Conservation (phyloP, 2,888 invertebrate species). For the Limulus polyphemus region DNA sequence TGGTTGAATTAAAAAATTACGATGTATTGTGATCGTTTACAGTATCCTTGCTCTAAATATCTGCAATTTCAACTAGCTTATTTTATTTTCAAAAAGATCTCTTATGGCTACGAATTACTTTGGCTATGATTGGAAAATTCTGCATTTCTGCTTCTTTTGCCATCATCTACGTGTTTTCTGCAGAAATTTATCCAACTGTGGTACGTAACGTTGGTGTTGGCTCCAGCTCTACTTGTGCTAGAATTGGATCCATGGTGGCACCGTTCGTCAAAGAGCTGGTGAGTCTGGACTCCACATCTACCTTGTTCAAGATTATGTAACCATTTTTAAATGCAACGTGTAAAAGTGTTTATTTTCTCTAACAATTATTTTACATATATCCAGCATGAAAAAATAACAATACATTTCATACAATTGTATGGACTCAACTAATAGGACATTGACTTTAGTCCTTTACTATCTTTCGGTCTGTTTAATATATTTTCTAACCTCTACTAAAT, state of each 20-base stretch:
- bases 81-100: slow-evolving; percentile 6
- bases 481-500: no score
- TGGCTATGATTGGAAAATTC: slow-evolving; percentile 56
- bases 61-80: neutral
- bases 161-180: slow-evolving; percentile 61
- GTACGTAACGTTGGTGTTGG: slow-evolving; percentile 58
- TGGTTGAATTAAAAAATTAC: no score
- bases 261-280: slow-evolving; percentile 50
- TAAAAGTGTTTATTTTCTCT: no score
- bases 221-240: slow-evolving; percentile 60
- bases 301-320: no score
- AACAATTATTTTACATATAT: no score
- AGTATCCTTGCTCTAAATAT: neutral
- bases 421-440: no score
- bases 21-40: no score
- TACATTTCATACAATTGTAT: no score
- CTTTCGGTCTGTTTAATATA: no score
- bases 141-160: slow-evolving; percentile 64
- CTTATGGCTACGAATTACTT: slow-evolving; percentile 11
- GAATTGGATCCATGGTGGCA: slow-evolving; percentile 58
- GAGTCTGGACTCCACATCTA: neutral
- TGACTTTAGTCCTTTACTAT: no score
- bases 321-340: no score
- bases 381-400: no score
- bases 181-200: slow-evolving; percentile 57